phyloP scores from a whole-genome alignment of 1,140 invertebrate genomes.

The Chymomyza costata region DNA sequence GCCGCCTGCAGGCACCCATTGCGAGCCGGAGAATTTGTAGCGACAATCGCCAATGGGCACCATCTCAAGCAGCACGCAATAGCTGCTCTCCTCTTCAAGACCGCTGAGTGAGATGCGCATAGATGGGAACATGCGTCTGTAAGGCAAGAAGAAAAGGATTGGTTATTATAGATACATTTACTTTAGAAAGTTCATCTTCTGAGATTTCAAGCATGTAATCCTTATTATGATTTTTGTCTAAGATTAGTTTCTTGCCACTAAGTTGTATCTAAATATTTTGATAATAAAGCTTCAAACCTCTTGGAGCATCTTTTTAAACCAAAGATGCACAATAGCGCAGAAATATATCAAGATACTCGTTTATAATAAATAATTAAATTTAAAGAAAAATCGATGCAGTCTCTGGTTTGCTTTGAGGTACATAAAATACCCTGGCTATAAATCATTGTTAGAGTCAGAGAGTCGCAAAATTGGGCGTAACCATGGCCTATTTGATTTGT shows the following conservation, averaged over 20 bases:
- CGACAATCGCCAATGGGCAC: constrained; percentile 80
- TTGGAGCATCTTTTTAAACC: no score
- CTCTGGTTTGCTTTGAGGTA: no score
- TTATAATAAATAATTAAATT: no score
- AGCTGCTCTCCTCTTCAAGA: constrained; percentile 85
- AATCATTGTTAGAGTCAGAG: constrained; percentile 38
- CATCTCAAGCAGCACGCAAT: constrained; percentile 89
- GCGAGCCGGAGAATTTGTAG: constrained; percentile 82
- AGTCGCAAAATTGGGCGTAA: constrained; percentile 45
- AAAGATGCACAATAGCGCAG: no score
- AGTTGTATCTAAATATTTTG: no score
- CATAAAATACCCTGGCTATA: constrained; percentile 53
- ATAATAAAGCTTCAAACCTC: background rate
- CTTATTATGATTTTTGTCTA: no score
- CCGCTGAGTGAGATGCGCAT: constrained; percentile 82
- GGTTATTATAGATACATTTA: constrained; percentile 31
- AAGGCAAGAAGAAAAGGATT: constrained; percentile 68
- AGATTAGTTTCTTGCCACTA: no score
- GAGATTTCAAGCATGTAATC: no score
- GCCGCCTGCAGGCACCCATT: constrained; percentile 89
- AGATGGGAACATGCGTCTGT: constrained; percentile 91
- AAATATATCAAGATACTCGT: no score
- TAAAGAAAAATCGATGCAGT: no score
- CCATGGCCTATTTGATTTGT: constrained; percentile 59
- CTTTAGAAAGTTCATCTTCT: no score